Evolutionary conservation across 2,113 vertebrate species (phyloP), one percentile per base, ranked within the genome.

Genomic region (Prolemur simus): DNA sequence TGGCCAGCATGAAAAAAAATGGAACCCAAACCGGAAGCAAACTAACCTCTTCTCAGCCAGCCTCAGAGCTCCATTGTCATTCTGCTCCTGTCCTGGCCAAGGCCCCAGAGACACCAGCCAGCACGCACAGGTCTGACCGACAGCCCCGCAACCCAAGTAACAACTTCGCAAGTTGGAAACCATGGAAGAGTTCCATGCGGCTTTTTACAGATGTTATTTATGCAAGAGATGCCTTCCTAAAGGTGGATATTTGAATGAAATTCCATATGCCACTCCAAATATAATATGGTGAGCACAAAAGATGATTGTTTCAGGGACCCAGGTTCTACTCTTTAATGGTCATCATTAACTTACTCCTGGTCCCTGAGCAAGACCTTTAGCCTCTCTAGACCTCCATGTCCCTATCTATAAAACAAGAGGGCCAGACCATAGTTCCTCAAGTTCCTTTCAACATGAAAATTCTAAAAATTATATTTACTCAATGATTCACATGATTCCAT

Each of bases 21-120:
- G 91, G 85, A n/a, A 91, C 76, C 88, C 90, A 94, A 90, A 86
- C 52, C 49, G 29, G 90, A 89, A 80, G 45, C n/a, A 82, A 58
- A 56, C 39, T 87, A 73, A 73, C 86, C 58, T 87, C 76, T 84
- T 74, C 12, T 74, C 76, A 73, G 25, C 83, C 74, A 0, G 10
- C 69, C 18, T 45, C 69, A 56, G 23, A 27, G 23, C 12, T 69
- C 54, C 23, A n/a, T 37, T 92, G 45, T 80, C 71, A 64, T 86
- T 47, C 84, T 81, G 23, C 39, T 47, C 60, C 17, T 32, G 56
- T 32, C 87, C 60, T 47, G 8, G 25, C 34, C 81, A 68, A 73
- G 37, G 34, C 0, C 15, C 29, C 42, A 27, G 54, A 52, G 49
- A 37, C 34, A 54, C 21, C 18, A 18, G 4, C 54, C 45, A 15